Evolutionary conservation across 1,140 invertebrate species (phyloP), one percentile per base, ranked within the genome.

Genomic region (Brachionus rotundiformis): DNA sequence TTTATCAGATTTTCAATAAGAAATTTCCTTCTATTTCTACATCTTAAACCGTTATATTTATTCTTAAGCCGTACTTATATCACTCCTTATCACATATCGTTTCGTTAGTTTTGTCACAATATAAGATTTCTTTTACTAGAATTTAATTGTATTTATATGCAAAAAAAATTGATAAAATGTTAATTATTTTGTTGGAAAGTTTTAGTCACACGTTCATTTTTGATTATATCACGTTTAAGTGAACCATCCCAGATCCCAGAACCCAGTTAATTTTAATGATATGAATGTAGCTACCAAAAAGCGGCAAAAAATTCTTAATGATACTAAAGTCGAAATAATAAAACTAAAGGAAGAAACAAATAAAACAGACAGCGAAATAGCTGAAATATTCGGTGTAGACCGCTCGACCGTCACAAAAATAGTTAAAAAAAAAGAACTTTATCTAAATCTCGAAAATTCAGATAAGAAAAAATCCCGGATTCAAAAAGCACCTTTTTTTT

Each of bases 361-460:
- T 68, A 68, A 68, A 68, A 68, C 63, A 13, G 63, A 68, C 6
- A 68, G 16, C 3, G 63, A 68, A 68, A 68, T 68, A 68, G 63
- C 63, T 36, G 29, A 68, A 4, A 16, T 68, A 2, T 68, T 68
- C 16, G 63, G 63, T 16, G 33, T 68, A 19, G 63, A 68, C 63
- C 29, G 63, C 13, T 68, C 63, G 31, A 68, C 63, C 29, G 63
- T 68, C 16, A 68, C 63, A 19, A 68, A 68, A 68, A 68, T 68
- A 33, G 16, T 68, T 6, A 68, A 68, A 36, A 68, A 68, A 68
- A 68, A 68, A 36, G 63, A 68, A n/a, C 6, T 68, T 1, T 68
- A 68, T 68, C n/a, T 68, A 33, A 68, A 68, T 16, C 33, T 68
- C n/a, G 63, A 68, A 68, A 68, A 33, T 36, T 33, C 29, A 33